Conservation (phyloP, 1,140 invertebrate genomes). For the Camponotus pennsylvanicus region DNA sequence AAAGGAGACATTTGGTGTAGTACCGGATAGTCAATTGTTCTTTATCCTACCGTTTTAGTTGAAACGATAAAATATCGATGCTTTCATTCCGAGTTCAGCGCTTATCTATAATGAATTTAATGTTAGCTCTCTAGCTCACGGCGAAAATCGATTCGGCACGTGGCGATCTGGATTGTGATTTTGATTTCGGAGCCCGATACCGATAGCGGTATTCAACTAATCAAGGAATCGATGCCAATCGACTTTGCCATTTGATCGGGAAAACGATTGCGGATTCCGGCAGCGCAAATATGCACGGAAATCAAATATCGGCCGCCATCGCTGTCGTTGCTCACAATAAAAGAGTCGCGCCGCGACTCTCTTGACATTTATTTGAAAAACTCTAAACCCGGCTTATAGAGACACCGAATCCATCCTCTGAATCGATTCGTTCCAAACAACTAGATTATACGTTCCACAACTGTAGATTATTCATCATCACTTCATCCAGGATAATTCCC, state of each 20-base stretch:
- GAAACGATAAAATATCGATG: constrained; percentile 44
- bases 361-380: constrained; percentile 62
- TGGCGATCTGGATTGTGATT: constrained; percentile 22
- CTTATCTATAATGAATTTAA: constrained; percentile 58
- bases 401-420: background rate
- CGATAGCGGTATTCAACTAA: constrained; percentile 38
- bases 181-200: background rate
- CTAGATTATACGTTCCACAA: background rate
- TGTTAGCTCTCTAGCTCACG: background rate
- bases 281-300: constrained; percentile 57
- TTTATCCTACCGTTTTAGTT: constrained; percentile 34
- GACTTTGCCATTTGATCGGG: constrained; percentile 43
- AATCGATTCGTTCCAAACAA: background rate
- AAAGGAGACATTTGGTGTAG: background rate
- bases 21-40: constrained; percentile 10
- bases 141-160: constrained; percentile 38
- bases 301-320: constrained; percentile 58
- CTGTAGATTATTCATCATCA: constrained; percentile 19
- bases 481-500: background rate
- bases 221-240: constrained; percentile 25
- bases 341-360: constrained; percentile 31
- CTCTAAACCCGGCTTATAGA: background rate
- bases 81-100: constrained; percentile 24
- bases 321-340: constrained; percentile 20
- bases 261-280: constrained; percentile 40